phyloP scores from a whole-genome alignment of 1,140 invertebrate genomes.

The Pseudobourletiella spinata region DNA sequence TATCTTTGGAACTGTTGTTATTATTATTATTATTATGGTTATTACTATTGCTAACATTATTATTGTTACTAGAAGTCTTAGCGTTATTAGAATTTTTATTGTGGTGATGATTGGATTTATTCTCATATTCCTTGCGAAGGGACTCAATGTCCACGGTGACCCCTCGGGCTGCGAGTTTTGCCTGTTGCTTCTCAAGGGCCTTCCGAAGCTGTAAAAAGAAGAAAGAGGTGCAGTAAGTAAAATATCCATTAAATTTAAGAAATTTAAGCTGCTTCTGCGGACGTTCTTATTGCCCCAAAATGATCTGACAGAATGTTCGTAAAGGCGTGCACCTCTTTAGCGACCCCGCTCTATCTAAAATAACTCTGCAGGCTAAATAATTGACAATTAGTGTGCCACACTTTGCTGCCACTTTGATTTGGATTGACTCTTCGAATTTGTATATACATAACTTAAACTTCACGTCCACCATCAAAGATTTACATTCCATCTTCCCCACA shows the following conservation, averaged over 20 bases:
- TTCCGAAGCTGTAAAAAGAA: conserved; percentile 60
- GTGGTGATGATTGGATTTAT: neutral
- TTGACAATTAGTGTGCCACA: too few relatives aligned
- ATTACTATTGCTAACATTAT: neutral
- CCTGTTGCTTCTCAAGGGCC: conserved; percentile 80
- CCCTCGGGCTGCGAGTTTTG: conserved; percentile 79
- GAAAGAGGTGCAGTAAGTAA: too few relatives aligned
- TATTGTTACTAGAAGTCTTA: neutral
- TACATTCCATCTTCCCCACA: too few relatives aligned
- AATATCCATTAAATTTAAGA: neutral
- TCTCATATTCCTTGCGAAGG: conserved; percentile 47
- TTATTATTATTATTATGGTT: conserved; percentile 4
- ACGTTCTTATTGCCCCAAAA: too few relatives aligned
- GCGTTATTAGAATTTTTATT: conserved; percentile 3
- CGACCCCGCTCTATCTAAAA: too few relatives aligned
- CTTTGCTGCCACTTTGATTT: too few relatives aligned
- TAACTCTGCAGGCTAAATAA: too few relatives aligned
- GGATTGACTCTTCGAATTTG: too few relatives aligned
- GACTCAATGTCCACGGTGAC: conserved; percentile 79
- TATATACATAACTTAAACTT: too few relatives aligned
- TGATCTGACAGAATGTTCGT: too few relatives aligned
- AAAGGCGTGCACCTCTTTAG: too few relatives aligned
- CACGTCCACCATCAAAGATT: too few relatives aligned
- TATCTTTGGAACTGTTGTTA: conserved; percentile 8
- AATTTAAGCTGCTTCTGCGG: neutral